A percentile compares a stretch with the other conserved stretches of the same genome.
Evolutionary conservation across 2,113 vertebrate genomes (phyloP).

Genomic region (Nestor notabilis): DNA sequence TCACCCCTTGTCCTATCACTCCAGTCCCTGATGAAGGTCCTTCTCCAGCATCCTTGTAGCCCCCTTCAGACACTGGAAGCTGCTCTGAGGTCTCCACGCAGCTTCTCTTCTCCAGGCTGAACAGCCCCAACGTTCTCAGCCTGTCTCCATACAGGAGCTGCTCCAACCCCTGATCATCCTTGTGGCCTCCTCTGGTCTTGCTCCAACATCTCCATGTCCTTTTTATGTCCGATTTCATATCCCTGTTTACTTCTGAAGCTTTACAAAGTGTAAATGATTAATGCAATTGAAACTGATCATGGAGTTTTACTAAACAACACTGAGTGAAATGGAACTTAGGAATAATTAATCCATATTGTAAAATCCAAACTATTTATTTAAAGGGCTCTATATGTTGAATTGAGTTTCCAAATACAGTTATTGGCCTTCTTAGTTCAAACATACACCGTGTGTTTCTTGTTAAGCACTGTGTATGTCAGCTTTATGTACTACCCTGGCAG

Average conservation of each 20-base stretch:
- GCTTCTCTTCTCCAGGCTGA: too few relatives aligned
- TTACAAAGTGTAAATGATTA: not conserved
- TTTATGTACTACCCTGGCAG: accelerated
- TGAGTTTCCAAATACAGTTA: not conserved
- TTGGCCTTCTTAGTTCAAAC: not conserved
- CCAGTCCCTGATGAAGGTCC: too few relatives aligned
- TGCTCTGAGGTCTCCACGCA: too few relatives aligned
- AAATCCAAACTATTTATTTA: not conserved
- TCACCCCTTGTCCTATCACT: too few relatives aligned
- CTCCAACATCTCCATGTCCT: too few relatives aligned
- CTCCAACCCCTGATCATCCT: too few relatives aligned
- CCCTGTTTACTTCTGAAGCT: not conserved
- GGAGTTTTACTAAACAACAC: not conserved
- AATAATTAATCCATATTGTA: not conserved
- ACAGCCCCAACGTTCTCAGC: too few relatives aligned
- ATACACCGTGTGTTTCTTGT: not conserved
- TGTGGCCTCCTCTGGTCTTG: too few relatives aligned
- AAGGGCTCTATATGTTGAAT: not conserved
- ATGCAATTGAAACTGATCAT: not conserved
- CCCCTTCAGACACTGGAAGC: too few relatives aligned
- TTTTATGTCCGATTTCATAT: not conserved
- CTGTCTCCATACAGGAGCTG: too few relatives aligned
- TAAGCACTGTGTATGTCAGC: not conserved
- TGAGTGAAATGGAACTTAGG: not conserved
- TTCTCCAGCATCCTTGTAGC: too few relatives aligned